phyloP scores from a whole-genome alignment of 1,140 invertebrate species.

The Schlechtendalia chinensis region DNA sequence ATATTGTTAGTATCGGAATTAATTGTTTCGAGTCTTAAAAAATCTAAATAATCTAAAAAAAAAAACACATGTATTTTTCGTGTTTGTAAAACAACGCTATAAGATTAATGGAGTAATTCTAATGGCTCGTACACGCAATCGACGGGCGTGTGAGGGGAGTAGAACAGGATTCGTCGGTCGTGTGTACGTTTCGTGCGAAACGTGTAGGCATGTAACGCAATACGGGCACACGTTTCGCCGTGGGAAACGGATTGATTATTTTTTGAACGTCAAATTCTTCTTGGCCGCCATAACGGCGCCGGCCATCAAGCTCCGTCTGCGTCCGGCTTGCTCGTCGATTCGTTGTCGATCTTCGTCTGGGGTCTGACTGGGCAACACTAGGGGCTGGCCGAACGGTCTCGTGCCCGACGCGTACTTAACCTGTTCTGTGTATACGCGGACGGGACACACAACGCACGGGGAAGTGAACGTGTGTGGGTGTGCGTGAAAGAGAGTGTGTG shows the following conservation, averaged over 20 bases:
- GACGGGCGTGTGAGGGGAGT: neutral
- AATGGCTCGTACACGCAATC: neutral
- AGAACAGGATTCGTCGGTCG: no score
- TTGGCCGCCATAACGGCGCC: slow-evolving; percentile 31
- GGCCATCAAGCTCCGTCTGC: slow-evolving; percentile 34
- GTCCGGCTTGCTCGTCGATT: neutral
- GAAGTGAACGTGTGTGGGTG: neutral
- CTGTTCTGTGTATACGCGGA: slow-evolving; percentile 51
- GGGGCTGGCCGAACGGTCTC: slow-evolving; percentile 72
- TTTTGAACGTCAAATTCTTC: slow-evolving; percentile 40
- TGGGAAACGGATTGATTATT: neutral
- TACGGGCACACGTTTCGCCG: no score
- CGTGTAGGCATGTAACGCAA: no score
- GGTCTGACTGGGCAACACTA: slow-evolving; percentile 59
- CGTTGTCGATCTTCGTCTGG: slow-evolving; percentile 59
- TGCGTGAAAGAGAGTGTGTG: neutral
- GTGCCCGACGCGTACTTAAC: slow-evolving; percentile 61
- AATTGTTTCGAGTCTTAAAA: neutral
- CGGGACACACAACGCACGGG: neutral
- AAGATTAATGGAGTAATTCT: neutral
- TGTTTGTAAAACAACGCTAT: no score
- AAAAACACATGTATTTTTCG: neutral
- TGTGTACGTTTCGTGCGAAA: no score
- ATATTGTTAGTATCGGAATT: neutral
- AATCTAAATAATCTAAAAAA: neutral